Conservation (phyloP, 2,113 vertebrate genomes). For the Austrofundulus limnaeus region DNA sequence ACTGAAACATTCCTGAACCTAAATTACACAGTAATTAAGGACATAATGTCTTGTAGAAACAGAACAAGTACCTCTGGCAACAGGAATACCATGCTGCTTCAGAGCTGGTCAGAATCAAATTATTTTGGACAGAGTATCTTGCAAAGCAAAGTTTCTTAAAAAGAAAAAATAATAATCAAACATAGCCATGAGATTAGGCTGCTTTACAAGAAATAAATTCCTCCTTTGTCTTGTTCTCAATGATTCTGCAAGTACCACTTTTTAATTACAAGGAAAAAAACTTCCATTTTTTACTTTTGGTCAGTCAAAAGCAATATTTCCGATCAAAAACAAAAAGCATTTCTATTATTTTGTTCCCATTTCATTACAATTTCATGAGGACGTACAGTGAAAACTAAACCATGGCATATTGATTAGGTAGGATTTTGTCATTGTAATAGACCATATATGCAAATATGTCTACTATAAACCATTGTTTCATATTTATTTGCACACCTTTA, state of each 20-base stretch:
- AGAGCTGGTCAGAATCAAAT: conserved; percentile 57
- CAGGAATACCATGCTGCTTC: conserved; percentile 23
- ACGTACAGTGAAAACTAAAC: too few species aligned
- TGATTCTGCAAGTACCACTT: conserved; percentile 10
- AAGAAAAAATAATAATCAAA: conserved; percentile 38
- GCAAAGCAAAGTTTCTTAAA: conserved; percentile 4
- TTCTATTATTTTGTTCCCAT: not conserved
- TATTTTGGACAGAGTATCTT: conserved; percentile 37
- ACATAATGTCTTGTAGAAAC: conserved; percentile 52
- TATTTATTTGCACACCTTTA: too few species aligned
- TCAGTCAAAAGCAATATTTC: not conserved
- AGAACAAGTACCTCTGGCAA: conserved; percentile 45
- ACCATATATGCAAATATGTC: too few species aligned
- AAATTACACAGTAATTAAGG: conserved; percentile 57
- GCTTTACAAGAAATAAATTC: conserved; percentile 39
- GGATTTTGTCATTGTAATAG: too few species aligned
- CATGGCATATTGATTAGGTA: too few species aligned
- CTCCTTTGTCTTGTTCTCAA: conserved; percentile 23
- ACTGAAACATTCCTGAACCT: conserved; percentile 32
- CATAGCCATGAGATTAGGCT: conserved; percentile 34
- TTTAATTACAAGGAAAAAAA: not conserved
- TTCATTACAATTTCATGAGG: not conserved
- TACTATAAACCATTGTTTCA: too few species aligned
- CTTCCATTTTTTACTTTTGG: conserved; percentile 1
- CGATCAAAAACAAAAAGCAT: not conserved